Evolutionary conservation across 1,140 invertebrate species (phyloP).

Genomic region (Heterodera carotae): DNA sequence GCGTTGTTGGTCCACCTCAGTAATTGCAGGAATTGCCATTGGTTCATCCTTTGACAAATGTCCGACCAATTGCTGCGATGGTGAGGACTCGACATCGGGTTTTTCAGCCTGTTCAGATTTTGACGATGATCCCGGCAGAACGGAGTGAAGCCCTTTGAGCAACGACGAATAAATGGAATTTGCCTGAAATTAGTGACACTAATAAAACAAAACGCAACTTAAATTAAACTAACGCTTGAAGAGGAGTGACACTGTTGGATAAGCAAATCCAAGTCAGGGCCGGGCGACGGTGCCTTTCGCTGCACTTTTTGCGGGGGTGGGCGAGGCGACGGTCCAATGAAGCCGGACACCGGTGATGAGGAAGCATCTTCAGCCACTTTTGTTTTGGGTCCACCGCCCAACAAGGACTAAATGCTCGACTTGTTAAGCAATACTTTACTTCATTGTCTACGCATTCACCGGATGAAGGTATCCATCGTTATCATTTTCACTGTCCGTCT

Average conservation of each 20-base stretch:
- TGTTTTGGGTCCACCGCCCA: background rate
- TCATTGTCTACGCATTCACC: background rate
- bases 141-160: conserved; percentile 43
- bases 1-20: conserved; percentile 27
- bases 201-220: conserved; percentile 1
- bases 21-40: background rate
- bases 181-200: conserved; percentile 21
- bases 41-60: background rate
- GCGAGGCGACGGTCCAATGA: conserved; percentile 14
- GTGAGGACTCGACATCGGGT: background rate
- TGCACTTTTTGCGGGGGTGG: conserved; percentile 3
- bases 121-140: conserved; percentile 16
- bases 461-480: conserved; percentile 54
- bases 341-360: background rate
- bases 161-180: conserved; percentile 46
- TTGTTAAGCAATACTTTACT: background rate
- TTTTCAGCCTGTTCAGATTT: conserved; percentile 17
- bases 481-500: conserved; percentile 33
- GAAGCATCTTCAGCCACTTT: background rate
- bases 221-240: conserved; percentile 22
- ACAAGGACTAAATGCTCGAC: background rate
- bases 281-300: background rate
- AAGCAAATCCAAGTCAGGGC: conserved; percentile 11
- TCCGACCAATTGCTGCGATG: background rate
- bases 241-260: conserved; percentile 28